Base-by-base conservation (phyloP, 2,797 vertebrate species). In the Eremophila alpestris region DNA sequence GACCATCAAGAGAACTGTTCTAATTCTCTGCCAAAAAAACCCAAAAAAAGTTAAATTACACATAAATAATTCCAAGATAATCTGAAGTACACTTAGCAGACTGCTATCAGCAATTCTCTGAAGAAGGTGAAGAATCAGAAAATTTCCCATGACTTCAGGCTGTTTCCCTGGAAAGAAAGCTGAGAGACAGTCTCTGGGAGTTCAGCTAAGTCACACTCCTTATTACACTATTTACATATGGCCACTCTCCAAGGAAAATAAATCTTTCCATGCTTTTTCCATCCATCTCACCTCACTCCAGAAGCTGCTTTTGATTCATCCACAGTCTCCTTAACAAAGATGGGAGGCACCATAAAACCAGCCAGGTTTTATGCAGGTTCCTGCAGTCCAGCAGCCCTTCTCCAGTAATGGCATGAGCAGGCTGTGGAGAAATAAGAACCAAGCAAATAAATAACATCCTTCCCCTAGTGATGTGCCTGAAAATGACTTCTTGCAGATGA, bases 221-320 rank as follows among this genome's bases (percentile, higher is more conserved):
- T 75, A 65, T 94, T 83, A 67, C 10, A 34, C 46, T 65, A 38
- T 74, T 94, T 93, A 65, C 62, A 59, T 68, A 36, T 75, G 84
- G 92, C 83, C 83, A 67, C 45, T 85, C 32, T 90, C 91, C 87
- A 91, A 91, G 56, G 80, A 78, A 92, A 89, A 86, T 54, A 79
- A 88, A 82, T 73, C 41, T 83, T 77, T 45, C 82, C 11, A 7
- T 54, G 79, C 16, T 79, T 86, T 87, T 71, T 64, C 54, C 58
- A 80, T 81, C 68, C 51, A 75, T 78, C 76, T 82, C 82, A 15
- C n/a, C 48, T 83, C 62, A 34, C 34, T 91, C 63, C 74, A 91
- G 78, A 85, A 89, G 70, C 56, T 62, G 55, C 54, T 88, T 91
- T 81, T 41, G 56, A 81, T 83, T 93, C 55, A 77, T 77, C 51